These are phyloP conservation scores for Centropus unirufus DNA, from an alignment of 2,113 vertebrate genomes.

Conservation along the genomic window DNA sequence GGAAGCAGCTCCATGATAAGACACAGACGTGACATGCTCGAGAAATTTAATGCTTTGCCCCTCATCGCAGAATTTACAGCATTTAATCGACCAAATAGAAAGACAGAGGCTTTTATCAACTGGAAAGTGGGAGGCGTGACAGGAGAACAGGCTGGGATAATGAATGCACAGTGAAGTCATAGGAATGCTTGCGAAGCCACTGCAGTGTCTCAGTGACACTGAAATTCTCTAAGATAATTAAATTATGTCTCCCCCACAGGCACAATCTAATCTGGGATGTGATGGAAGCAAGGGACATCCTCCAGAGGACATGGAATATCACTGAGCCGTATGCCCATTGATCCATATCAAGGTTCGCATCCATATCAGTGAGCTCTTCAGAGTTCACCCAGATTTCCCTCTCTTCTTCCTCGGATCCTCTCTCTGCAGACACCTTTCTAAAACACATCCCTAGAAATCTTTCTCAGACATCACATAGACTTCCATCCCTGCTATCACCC, in stretches of 20 bases:
- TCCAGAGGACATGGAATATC: background rate
- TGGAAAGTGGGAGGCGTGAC: constrained; percentile 39
- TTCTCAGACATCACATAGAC: background rate
- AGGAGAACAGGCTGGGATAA: constrained; percentile 57
- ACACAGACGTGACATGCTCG: background rate
- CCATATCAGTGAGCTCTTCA: background rate
- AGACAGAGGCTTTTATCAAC: constrained; percentile 71
- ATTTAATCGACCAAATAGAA: constrained; percentile 73
- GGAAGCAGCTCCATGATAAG: constrained; percentile 16
- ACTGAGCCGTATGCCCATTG: background rate
- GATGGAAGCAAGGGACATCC: background rate
- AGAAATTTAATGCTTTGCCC: constrained; percentile 45
- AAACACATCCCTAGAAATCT: background rate
- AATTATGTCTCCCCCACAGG: constrained; percentile 21
- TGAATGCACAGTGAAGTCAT: constrained; percentile 75
- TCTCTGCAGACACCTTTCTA: background rate
- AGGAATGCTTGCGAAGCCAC: constrained; percentile 35
- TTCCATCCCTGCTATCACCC: background rate
- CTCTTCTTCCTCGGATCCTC: background rate
- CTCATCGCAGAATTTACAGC: constrained; percentile 67
- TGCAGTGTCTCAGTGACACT: background rate
- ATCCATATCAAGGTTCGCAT: background rate
- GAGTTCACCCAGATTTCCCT: background rate
- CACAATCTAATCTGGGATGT: constrained; percentile 32
- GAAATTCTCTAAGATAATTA: constrained; percentile 17